A percentile compares a stretch with the other conserved stretches of the same genome.
phyloP scores from a whole-genome alignment of 2,888 invertebrate genomes.

The Andrena trimmerana region DNA sequence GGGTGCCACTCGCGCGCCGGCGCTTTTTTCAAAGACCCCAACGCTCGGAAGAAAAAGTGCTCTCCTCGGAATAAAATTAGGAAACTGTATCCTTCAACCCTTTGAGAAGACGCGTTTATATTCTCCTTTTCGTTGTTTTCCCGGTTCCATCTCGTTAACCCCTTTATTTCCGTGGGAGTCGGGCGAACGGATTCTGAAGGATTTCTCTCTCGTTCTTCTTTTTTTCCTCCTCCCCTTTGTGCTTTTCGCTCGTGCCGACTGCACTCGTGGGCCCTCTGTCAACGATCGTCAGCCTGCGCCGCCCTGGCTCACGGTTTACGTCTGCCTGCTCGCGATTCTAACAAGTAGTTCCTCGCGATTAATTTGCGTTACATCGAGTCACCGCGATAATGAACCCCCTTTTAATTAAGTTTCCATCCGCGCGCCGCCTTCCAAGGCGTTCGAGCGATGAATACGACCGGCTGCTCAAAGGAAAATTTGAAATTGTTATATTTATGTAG shows the following conservation, averaged over 20 bases:
- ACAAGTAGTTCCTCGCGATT: slow-evolving; percentile 45
- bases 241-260: slow-evolving; percentile 57
- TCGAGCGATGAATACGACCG: slow-evolving; percentile 42
- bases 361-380: slow-evolving; percentile 52
- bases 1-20: slow-evolving; percentile 70
- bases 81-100: slow-evolving; percentile 72
- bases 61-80: slow-evolving; percentile 74
- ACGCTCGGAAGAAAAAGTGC: slow-evolving; percentile 61
- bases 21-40: slow-evolving; percentile 68
- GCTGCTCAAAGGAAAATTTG: not conserved
- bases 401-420: slow-evolving; percentile 43
- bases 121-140: slow-evolving; percentile 69
- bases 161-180: slow-evolving; percentile 68
- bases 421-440: not conserved
- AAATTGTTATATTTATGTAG: not conserved
- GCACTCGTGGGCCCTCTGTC: slow-evolving; percentile 49
- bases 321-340: slow-evolving; percentile 44
- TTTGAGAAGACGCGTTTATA: slow-evolving; percentile 72
- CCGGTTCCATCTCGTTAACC: slow-evolving; percentile 72
- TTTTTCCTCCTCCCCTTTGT: slow-evolving; percentile 53
- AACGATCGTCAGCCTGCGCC: slow-evolving; percentile 45
- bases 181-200: slow-evolving; percentile 63
- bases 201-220: slow-evolving; percentile 32
- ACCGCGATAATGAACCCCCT: slow-evolving; percentile 40
- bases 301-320: not conserved